Evolutionary conservation across 2,888 invertebrate species (phyloP), one percentile per base, ranked within the genome.

Genomic region (Herminia tarsipennalis): DNA sequence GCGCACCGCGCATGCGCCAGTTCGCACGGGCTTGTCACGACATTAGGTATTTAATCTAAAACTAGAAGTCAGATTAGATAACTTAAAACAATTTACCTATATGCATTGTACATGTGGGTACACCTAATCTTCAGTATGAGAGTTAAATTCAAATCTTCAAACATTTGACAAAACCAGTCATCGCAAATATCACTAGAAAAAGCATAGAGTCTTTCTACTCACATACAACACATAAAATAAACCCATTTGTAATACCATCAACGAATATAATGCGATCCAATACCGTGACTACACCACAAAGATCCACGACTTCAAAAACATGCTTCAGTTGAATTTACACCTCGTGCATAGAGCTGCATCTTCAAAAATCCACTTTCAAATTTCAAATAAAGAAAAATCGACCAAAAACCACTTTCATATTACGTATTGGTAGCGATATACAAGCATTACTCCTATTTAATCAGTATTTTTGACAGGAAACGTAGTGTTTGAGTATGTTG

Each of bases 391-490:
- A 20, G 9, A 28, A 27, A 37, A 27, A 49, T 38, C 18, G 28
- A 47, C 49, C 53, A 59, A 27, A 45, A 49, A 59, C 43, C 56
- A 52, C 56, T 49, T 62, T 61, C 56, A 4, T 29, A 21, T 13
- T 24, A 35, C 24, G 40, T 25, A 21, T 38, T 40, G 12, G 14
- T 14, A 30, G 18, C 49, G 13, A 39, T 64, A 65, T 55, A 56
- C 55, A 37, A 42, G 44, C 42, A 38, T 14, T 51, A 44, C 52
- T 43, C 40, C 49, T 68, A 61, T 70, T 70, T 62, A 66, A 65
- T 57, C 66, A 56, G 56, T 56, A 60, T 65, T 57, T 59, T 64
- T 54, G 61, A 62, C 66, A 70, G 70, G 69, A 70, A 69, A 55
- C 45, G 60, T 24, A 18, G 35, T 73, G 61, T 73, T 73, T 62